Evolutionary conservation across 2,888 invertebrate genomes (phyloP).

Genomic region (Macrosiphum euphorbiae): DNA sequence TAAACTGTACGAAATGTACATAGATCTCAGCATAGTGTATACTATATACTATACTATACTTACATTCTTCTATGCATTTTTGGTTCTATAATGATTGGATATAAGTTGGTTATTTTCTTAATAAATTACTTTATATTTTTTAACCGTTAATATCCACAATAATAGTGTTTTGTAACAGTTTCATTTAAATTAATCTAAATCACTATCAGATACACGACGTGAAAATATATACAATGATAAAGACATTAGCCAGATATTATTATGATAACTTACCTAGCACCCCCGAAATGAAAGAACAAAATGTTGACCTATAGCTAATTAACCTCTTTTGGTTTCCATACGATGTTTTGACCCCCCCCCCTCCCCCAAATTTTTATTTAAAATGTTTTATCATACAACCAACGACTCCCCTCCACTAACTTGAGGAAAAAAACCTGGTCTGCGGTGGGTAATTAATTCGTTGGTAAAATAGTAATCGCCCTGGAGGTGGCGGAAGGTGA

Average conservation of each 20-base stretch:
- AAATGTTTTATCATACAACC: too few relatives aligned
- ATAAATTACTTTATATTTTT: background rate
- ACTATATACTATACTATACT: too few relatives aligned
- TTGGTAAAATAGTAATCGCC: too few relatives aligned
- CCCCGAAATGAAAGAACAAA: background rate
- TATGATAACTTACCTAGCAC: background rate
- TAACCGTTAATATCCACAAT: background rate
- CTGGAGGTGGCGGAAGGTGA: background rate
- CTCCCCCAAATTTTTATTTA: too few relatives aligned
- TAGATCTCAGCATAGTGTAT: background rate
- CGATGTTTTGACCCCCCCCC: background rate
- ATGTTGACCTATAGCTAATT: background rate
- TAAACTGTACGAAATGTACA: background rate
- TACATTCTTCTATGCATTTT: background rate
- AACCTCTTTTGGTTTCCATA: too few relatives aligned
- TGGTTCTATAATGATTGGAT: background rate
- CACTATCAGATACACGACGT: background rate
- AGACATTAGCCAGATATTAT: background rate
- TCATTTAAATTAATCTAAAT: background rate
- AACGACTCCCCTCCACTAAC: too few relatives aligned
- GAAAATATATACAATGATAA: background rate
- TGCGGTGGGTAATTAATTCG: too few relatives aligned
- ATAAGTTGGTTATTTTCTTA: background rate
- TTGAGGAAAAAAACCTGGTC: too few relatives aligned
- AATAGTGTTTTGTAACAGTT: background rate